Conservation (phyloP, 2,113 vertebrate species). For the Mormoops blainvillei region DNA sequence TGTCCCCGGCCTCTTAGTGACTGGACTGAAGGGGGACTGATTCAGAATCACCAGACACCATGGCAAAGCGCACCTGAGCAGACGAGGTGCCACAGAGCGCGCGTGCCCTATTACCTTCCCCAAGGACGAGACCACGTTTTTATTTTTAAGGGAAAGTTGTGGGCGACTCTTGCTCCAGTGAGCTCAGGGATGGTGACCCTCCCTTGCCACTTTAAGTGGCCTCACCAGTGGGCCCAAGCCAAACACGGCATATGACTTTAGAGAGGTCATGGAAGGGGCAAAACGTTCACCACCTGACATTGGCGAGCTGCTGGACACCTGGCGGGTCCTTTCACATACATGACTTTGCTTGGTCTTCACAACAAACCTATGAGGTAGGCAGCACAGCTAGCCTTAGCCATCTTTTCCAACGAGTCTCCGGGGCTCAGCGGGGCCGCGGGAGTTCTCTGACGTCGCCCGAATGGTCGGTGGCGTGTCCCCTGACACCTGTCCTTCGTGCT, state of each 20-base stretch:
- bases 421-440: neutral
- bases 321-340: neutral
- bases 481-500: neutral
- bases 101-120: neutral
- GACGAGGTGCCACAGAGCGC: neutral
- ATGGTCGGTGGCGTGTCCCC: neutral
- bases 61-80: neutral
- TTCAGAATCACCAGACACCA: neutral
- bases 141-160: neutral
- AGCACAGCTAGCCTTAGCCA: conserved; percentile 21
- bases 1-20: neutral
- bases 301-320: neutral
- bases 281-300: neutral
- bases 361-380: neutral
- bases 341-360: conserved; percentile 38
- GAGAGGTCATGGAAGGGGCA: neutral
- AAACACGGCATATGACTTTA: neutral
- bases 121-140: neutral
- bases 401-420: conserved; percentile 10
- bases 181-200: neutral
- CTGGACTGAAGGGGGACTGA: neutral
- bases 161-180: neutral
- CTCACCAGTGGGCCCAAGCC: neutral
- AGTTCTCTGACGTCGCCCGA: neutral
- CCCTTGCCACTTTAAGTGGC: neutral